Percentiles rank a stretch among this genome's conserved stretches.
Evolutionary conservation across 30 jellyfish, hydroid and myxozoan species (phyloP).

Genomic region (Catostylus mosaicus): DNA sequence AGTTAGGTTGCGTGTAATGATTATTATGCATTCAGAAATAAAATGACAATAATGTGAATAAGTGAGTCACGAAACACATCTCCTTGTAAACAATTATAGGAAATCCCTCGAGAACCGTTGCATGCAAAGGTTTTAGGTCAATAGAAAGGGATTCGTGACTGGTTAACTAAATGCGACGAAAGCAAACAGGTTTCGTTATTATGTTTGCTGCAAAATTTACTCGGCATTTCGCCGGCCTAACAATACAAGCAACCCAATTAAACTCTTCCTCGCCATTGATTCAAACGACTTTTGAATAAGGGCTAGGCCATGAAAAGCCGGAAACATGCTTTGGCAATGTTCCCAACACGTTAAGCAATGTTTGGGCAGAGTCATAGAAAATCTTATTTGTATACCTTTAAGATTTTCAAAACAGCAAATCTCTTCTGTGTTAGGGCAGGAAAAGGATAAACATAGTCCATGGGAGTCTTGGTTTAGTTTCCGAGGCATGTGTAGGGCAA

Average conservation of each 20-base stretch:
- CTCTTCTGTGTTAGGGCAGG: constrained; percentile 20
- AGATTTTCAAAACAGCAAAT: constrained; percentile 14
- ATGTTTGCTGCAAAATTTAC: background rate
- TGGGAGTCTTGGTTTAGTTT: background rate
- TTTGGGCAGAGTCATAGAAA: constrained; percentile 6
- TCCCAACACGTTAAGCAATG: constrained; percentile 59
- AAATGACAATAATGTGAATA: constrained; percentile 26
- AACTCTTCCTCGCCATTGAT: background rate
- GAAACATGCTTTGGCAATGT: constrained; percentile 69
- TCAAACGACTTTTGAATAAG: constrained; percentile 9
- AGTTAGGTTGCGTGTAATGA: constrained; percentile 52
- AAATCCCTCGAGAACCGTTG: constrained; percentile 1
- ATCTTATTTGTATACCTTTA: background rate
- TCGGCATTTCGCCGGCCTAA: background rate
- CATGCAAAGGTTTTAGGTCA: constrained; percentile 33
- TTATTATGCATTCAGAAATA: constrained; percentile 26
- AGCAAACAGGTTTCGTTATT: constrained; percentile 12
- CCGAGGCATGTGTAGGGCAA: constrained; percentile 6
- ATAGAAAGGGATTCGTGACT: constrained; percentile 42
- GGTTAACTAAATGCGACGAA: background rate
- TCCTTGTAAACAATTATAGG: constrained; percentile 35
- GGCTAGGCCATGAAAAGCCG: constrained; percentile 42
- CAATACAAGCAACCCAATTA: background rate
- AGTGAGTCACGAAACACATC: constrained; percentile 61
- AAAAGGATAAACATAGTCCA: constrained; percentile 9